Conservation (phyloP, 2,797 vertebrate genomes). For the Sardinella longiceps region DNA sequence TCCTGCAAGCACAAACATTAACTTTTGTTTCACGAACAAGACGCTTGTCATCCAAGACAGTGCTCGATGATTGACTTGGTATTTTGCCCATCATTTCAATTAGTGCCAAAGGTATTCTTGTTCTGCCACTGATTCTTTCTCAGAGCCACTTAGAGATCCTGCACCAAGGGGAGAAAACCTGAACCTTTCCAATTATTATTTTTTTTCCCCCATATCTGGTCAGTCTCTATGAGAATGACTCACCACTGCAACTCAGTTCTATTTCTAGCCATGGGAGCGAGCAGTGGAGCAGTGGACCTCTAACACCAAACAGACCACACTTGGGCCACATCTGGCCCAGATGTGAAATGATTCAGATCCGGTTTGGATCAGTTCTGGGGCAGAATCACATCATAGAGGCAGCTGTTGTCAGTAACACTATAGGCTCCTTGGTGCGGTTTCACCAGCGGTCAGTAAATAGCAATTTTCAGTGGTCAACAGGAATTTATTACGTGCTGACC, state of each 20-base stretch:
- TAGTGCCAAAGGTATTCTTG: not conserved
- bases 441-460: constrained; percentile 10
- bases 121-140: not conserved
- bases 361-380: not conserved
- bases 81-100: no score
- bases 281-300: not conserved
- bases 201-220: not conserved
- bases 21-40: no score
- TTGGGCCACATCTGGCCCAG: no score
- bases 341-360: no score
- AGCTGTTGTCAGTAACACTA: not conserved
- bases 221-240: not conserved
- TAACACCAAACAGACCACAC: not conserved
- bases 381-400: not conserved
- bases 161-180: no score
- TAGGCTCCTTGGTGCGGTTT: not conserved
- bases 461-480: constrained; percentile 12
- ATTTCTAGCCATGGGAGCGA: not conserved
- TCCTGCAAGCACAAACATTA: no score
- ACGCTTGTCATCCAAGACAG: no score
- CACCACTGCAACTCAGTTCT: not conserved
- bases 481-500: not conserved
- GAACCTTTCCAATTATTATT: no score
- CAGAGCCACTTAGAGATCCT: not conserved
- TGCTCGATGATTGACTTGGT: no score